Percentiles rank a stretch among this genome's conserved stretches.
Evolutionary conservation across 2,113 vertebrate species (phyloP).

Genomic region (Brachirus orientalis): DNA sequence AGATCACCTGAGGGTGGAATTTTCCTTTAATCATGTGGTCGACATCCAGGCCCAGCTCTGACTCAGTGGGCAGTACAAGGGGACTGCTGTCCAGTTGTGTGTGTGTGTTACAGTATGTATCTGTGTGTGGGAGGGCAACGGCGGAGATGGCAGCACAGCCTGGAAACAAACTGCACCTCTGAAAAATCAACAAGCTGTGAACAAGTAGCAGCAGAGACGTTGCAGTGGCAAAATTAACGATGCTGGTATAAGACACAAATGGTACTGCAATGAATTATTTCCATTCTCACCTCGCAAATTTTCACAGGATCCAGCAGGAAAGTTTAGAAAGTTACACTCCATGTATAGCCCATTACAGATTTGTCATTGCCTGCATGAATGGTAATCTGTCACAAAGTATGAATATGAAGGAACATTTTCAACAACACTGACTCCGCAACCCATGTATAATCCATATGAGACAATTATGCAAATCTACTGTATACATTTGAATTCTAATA

Average conservation of each 20-base stretch:
- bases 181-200: conserved; percentile 56
- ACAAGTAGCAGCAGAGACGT: conserved; percentile 27
- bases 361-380: conserved; percentile 23
- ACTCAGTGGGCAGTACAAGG: conserved; percentile 33
- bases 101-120: conserved; percentile 13
- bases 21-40: conserved; percentile 41
- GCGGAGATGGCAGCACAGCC: conserved; percentile 29
- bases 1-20: conserved; percentile 51
- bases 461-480: conserved; percentile 10
- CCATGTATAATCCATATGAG: conserved; percentile 5
- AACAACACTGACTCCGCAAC: conserved; percentile 20
- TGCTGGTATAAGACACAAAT: conserved; percentile 17
- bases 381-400: conserved; percentile 25
- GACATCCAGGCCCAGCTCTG: conserved; percentile 31
- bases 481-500: neutral
- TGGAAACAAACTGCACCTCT: conserved; percentile 55
- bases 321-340: conserved; percentile 32
- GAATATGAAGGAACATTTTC: conserved; percentile 15
- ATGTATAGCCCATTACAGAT: conserved; percentile 48
- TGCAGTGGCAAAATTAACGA: conserved; percentile 39
- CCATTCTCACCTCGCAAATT: conserved; percentile 20
- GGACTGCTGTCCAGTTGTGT: conserved; percentile 41
- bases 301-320: conserved; percentile 44
- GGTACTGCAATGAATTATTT: conserved; percentile 35
- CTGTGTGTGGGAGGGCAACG: conserved; percentile 22